These are phyloP conservation scores for Phaethornis superciliosus DNA, from an alignment of 2,113 vertebrate genomes.

Conservation along the genomic window DNA sequence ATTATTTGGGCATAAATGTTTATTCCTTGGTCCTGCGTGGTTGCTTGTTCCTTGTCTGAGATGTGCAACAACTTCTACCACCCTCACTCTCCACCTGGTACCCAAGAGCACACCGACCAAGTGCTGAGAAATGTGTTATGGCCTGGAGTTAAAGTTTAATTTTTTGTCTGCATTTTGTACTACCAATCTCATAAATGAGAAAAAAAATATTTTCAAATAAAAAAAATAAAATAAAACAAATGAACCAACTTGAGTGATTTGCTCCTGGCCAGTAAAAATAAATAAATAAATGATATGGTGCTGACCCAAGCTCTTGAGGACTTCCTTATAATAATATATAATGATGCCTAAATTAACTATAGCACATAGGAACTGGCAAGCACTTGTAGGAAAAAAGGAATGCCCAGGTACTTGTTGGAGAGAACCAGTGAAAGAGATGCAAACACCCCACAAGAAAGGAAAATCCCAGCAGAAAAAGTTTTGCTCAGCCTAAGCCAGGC, in stretches of 20 bases:
- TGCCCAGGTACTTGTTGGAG: neutral
- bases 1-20: neutral
- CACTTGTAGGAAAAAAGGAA: neutral
- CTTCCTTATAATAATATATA: neutral
- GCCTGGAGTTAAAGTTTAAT: neutral
- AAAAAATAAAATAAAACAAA: neutral
- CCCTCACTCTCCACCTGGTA: accelerated
- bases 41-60: neutral
- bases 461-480: neutral
- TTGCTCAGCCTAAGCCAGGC: neutral
- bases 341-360: neutral
- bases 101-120: accelerated
- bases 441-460: neutral
- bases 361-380: neutral
- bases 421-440: neutral
- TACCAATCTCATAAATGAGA: neutral
- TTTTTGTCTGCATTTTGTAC: neutral
- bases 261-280: neutral
- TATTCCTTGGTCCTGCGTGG: neutral
- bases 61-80: neutral
- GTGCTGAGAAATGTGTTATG: neutral
- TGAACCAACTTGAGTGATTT: neutral
- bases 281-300: neutral
- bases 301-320: neutral
- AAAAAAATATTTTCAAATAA: neutral